Evolutionary conservation across 2,888 invertebrate species (phyloP), one percentile per base, ranked within the genome.

Genomic region (Diploptera punctata): DNA sequence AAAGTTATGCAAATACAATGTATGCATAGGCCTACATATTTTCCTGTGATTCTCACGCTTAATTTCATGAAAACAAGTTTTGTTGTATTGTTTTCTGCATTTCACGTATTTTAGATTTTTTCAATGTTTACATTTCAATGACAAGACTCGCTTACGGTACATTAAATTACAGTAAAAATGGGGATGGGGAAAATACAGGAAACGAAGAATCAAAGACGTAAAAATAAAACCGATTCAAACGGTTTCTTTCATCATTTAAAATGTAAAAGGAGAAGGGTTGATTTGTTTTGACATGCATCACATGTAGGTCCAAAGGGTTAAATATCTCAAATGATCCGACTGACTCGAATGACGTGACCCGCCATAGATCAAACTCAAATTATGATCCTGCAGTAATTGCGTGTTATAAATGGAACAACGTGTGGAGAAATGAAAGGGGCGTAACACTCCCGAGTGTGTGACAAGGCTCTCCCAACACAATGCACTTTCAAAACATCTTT

Each of bases 301-400:
- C 21, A 33, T 21, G 29, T 18, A 19, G 49, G 49, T 49, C 18
- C 19, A 4, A 26, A 21, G 26, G 54, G 13, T 54, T 54, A 33
- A 33, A 10, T 33, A 33, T 33, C 33, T 10, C 33, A 33, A 10
- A 33, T 33, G 5, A 33, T 33, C 33, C 33, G 10, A 33, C n/a
- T n/a, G n/a, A n/a, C n/a, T n/a, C n/a, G n/a, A n/a, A n/a, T n/a
- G 26, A 54, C 54, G 54, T 54, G 54, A 54, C 26, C 54, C 26
- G 9, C 3, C 54, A 54, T 26, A 54, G 16, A 54, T 18, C 54
- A 21, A 26, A 16, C 26, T 54, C 26, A 54, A 26, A 1, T 26
- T 26, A 21, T 21, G 24, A 26, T 4, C 26, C 54, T 2, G 2
- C 2, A 26, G 54, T 54, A 54, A 54, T 26, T 54, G 26, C 26